Evolutionary conservation across 2,888 invertebrate genomes (phyloP), one percentile per base, ranked within the genome.

Genomic region (Nymphalis c-album): DNA sequence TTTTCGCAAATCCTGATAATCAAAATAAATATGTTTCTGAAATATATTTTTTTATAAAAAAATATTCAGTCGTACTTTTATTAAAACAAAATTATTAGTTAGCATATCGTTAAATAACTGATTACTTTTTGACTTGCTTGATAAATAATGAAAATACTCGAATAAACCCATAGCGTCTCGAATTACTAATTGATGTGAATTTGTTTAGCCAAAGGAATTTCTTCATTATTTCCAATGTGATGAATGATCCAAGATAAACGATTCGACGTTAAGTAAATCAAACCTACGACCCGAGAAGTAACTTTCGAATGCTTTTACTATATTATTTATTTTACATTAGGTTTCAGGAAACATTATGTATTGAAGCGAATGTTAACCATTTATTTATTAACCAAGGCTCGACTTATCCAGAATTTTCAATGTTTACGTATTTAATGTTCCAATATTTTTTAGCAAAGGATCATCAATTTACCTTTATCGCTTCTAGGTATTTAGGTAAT

Each of bases 161-260:
- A 63, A 57, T 58, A 58, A 48, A 46, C 72, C 69, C 77, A 73
- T 78, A 78, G 73, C 80, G 82, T 85, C 83, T 91, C 88, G 78
- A 81, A 84, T 91, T 90, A 87, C 90, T 85, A 87, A 88, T 88
- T 86, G 88, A 89, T 84, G 83, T 79, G 79, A 80, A 84, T 88
- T 88, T 88, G 85, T 90, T 87, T 89, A 85, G 85, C 76, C 78
- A 77, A 85, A 85, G 80, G 80, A 79, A 85, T 88, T 84, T 82
- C 81, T 85, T 87, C 85, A 87, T 88, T 85, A 88, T 85, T 85
- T 85, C 81, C 81, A 77, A 84, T 79, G 84, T 87, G 86, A 90
- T 91, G 85, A 88, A 91, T 90, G 88, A 88, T 85, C 81, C 79
- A 81, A 86, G 85, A 87, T 85, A 87, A 89, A 89, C 85, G 84